These are phyloP conservation scores for Lasioglossum pauxillum DNA, from an alignment of 2,888 invertebrate genomes.

Conservation along the genomic window DNA sequence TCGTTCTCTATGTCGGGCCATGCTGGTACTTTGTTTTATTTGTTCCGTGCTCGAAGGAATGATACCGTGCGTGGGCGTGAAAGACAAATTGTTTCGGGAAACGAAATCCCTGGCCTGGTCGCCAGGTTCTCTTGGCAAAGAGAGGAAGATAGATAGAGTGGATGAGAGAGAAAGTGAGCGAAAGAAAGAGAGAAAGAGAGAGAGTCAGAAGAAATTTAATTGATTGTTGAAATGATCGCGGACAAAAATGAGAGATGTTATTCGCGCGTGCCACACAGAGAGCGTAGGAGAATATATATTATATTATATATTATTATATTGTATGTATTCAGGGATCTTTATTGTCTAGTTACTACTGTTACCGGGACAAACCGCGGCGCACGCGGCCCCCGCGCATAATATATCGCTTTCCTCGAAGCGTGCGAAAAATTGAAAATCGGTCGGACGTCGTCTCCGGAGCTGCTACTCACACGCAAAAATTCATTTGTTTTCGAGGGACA, in stretches of 20 bases:
- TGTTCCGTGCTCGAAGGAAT: slow-evolving; percentile 22
- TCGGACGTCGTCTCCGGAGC: slow-evolving; percentile 47
- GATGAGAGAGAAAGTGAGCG: not conserved
- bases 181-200: not conserved
- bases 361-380: slow-evolving; percentile 59
- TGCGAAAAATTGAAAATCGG: slow-evolving; percentile 38
- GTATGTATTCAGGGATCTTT: slow-evolving; percentile 83
- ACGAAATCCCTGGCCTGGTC: slow-evolving; percentile 60
- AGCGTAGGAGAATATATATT: slow-evolving; percentile 66
- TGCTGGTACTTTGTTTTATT: slow-evolving; percentile 37
- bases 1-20: slow-evolving; percentile 65
- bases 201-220: slow-evolving; percentile 56
- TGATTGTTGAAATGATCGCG: slow-evolving; percentile 72
- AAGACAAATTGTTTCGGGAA: slow-evolving; percentile 47
- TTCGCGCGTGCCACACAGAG: slow-evolving; percentile 75
- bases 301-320: slow-evolving; percentile 61
- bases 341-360: slow-evolving; percentile 81
- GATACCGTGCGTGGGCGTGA: slow-evolving; percentile 8
- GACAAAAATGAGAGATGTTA: slow-evolving; percentile 56
- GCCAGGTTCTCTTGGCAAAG: slow-evolving; percentile 47
- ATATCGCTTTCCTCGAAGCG: slow-evolving; percentile 50
- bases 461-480: slow-evolving; percentile 45
- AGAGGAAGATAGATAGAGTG: not conserved
- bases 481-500: slow-evolving; percentile 43
- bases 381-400: slow-evolving; percentile 65